Base-by-base conservation (phyloP, 1,140 invertebrate species). In the Nylanderia fulva region DNA sequence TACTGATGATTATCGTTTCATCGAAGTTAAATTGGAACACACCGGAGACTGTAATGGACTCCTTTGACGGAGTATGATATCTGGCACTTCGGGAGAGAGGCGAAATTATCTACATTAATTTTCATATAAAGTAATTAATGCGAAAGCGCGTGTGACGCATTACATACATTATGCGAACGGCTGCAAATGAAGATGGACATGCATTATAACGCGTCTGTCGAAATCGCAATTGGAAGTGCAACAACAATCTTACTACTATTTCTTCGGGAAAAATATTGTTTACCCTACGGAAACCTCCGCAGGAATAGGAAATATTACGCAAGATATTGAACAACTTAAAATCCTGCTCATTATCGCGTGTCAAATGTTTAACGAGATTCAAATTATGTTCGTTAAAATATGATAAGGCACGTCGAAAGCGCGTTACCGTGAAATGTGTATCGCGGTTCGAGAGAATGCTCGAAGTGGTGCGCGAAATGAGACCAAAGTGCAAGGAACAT, bases 21-120 rank as follows among this genome's bases (percentile, higher is more conserved):
- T 68, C 42, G 9, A 66, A 79, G 75, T 79, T 79, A 79, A 52
- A 79, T 79, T 79, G 61, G 75, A 68, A 11, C 0, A 42, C 24
- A 42, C 7, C 18, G n/a, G n/a, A 21, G 13, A 2, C 4, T 42
- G 36, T n/a, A 45, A 58, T 7, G 8, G 58, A 58, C 18, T 24
- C 13, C 27, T 24, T 24, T 21, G 9, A n/a, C 36, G 18, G 21
- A 24, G 7, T n/a, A 21, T 13, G 24, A 29, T 39, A 45, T 52
- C 36, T 71, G 11, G 2, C 21, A 15, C n/a, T 58, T 72, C 29
- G 39, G 58, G 18, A n/a, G 24, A 42, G 52, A 72, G 29, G 18
- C 13, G 15, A 58, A 13, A 82, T 82, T 48, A 60, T 21, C 11
- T 58, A 42, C 15, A 6, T 3, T 18, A 56, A 21, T 80, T 80